Evolutionary conservation across 2,113 vertebrate genomes (phyloP), one percentile per base, ranked within the genome.

Genomic region (Myrmecophaga tridactyla): DNA sequence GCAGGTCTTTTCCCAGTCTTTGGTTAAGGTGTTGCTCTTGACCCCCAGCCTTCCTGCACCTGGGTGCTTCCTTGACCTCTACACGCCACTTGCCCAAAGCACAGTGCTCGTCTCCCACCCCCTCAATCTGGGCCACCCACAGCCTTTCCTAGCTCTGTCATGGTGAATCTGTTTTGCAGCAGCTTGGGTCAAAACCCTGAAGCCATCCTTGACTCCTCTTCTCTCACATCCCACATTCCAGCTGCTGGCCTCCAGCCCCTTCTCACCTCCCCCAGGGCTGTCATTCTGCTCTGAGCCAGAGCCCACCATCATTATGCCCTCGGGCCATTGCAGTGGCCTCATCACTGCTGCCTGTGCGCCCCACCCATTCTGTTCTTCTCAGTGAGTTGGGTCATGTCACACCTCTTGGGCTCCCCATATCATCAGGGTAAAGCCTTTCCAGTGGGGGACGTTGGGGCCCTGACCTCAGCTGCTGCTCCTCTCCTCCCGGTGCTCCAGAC

Each of bases 281-380:
- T 48, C 48, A 21, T 11, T 15, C 13, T 39, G 29, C 27, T 46
- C 13, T 3, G 29, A 86, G 58, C 78, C 20, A 17, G 7, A 53
- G 12, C 27, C 36, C 18, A 12, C 17, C 4, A 2, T 27, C 36
- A 3, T 34, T 6, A 6, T 69, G 34, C 23, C 27, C 29, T 17
- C 14, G 34, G 69, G 7, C 10, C 3, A 18, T 29, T 7, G 27
- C 0, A 4, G 51, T 29, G 0, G 9, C n/a, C 5, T 60, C n/a
- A 31, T 12, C 21, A 10, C 27, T 20, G 20, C 7, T 21, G 58
- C 20, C 15, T 27, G 21, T 12, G 27, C 48, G 13, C 18, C 20
- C 17, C 21, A 3, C 34, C n/a, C 4, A 6, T 0, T 81, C 65
- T 86, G 36, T 53, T 69, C 39, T 94, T 86, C 34, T 48, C 34